Conservation (phyloP, 1,140 invertebrate species). For the Calephelis nemesis region DNA sequence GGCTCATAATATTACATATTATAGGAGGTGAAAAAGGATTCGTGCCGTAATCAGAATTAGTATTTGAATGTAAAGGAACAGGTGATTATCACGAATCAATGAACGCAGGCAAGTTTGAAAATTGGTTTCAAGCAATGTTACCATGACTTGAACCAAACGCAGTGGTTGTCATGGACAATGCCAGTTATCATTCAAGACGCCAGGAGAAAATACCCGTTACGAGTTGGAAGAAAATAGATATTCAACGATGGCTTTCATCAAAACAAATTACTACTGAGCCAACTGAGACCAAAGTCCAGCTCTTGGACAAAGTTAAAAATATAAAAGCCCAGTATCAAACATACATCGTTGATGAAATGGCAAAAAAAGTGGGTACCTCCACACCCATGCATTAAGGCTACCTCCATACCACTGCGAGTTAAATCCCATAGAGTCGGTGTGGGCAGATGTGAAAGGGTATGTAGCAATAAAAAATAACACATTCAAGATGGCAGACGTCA, state of each 20-base stretch:
- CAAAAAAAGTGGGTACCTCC: conserved; percentile 30
- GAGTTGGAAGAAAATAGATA: conserved; percentile 17
- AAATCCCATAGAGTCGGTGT: conserved; percentile 60
- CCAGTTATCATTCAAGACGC: conserved; percentile 23
- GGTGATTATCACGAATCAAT: conserved; percentile 7
- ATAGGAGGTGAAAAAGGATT: conserved; percentile 30
- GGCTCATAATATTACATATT: too few relatives aligned
- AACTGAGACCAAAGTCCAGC: conserved; percentile 10
- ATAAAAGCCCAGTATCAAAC: conserved; percentile 24
- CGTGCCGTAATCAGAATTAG: conserved; percentile 9
- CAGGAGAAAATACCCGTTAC: not conserved
- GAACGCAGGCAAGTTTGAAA: too few relatives aligned
- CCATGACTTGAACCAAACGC: conserved; percentile 17
- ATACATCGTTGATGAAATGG: conserved; percentile 1
- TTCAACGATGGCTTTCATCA: not conserved
- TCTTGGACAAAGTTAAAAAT: conserved; percentile 20
- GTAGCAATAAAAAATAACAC: conserved; percentile 26
- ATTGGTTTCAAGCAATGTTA: conserved; percentile 19
- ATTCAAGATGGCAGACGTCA: not conserved
- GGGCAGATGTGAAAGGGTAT: conserved; percentile 51
- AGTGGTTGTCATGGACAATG: conserved; percentile 28
- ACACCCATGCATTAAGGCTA: conserved; percentile 36
- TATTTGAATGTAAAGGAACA: conserved; percentile 24
- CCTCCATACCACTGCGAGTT: conserved; percentile 60
- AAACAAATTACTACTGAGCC: conserved; percentile 18